Percentiles rank a stretch among this genome's conserved stretches.
These are phyloP conservation scores for Tauraco hartlaubi DNA, from an alignment of 2,797 vertebrate genomes.

Conservation along the genomic window DNA sequence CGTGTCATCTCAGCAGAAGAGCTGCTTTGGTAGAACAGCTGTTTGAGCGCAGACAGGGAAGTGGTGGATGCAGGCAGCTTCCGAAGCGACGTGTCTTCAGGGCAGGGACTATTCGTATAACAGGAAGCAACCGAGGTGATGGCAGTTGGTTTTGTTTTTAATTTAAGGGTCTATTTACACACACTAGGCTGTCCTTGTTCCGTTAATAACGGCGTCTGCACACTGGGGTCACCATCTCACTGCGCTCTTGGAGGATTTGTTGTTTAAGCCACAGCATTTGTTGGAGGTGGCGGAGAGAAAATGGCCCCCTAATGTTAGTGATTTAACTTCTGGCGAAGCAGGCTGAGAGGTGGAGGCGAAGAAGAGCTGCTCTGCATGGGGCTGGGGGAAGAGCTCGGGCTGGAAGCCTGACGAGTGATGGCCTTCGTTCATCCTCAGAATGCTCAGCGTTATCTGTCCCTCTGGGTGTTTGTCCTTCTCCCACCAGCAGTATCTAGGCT, in stretches of 20 bases:
- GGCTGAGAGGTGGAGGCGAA: background rate
- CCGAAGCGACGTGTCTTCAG: background rate
- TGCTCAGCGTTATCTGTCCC: background rate
- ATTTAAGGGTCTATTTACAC: background rate
- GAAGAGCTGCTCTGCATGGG: background rate
- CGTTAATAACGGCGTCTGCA: background rate
- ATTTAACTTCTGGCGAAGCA: background rate
- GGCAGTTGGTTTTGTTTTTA: background rate
- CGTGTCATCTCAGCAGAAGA: background rate
- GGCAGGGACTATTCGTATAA: background rate
- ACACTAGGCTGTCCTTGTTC: background rate
- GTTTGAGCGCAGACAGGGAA: background rate
- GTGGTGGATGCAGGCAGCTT: background rate
- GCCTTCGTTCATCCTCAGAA: background rate
- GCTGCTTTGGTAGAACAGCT: background rate
- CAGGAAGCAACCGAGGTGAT: background rate
- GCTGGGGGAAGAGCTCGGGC: background rate
- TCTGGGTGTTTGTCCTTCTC: background rate
- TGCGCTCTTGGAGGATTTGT: background rate
- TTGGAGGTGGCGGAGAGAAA: background rate
- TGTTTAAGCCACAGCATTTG: background rate
- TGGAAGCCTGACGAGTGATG: background rate
- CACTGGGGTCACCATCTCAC: background rate
- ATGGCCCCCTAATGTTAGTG: background rate
- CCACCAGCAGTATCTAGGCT: background rate